Evolutionary conservation across 1,140 invertebrate genomes (phyloP), one percentile per base, ranked within the genome.

Genomic region (Calycopis cecrops): DNA sequence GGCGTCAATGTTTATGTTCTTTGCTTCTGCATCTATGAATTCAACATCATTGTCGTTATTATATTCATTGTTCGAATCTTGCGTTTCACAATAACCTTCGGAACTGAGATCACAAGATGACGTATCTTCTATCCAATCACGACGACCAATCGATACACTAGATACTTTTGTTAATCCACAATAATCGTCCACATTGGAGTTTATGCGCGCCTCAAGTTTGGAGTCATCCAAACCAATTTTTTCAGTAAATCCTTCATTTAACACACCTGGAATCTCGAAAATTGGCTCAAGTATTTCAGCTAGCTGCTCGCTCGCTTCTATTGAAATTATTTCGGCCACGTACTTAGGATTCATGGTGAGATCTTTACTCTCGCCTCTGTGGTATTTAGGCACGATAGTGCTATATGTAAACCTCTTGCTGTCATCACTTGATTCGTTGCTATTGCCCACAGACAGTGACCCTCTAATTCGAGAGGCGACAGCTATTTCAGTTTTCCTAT

Each of bases 311-410:
- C 63, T 79, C 2, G 74, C 72, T 63, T 85, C 77, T 67, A 85
- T 79, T 3, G 81, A 84, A 58, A 84, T 79, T 35, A 85, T 84
- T 75, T 85, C 80, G 21, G 84, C 82, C 1, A 83, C 79, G 28
- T 85, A 79, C 57, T 76, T 84, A 7, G 76, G 72, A 58, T 59
- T 63, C 50, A 73, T 68, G n/a, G 76, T 71, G n/a, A 69, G 60
- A 14, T 76, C 60, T 61, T 83, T 79, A 0, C 47, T 6, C 10
- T 75, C 67, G 6, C 70, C 69, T 2, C 6, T 6, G 21, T 65
- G 54, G 0, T 64, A 72, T 4, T 60, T 57, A 18, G 68, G 65
- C 12, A 79, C 18, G 4, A 61, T 73, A 0, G 85, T 87, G 42
- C 75, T 82, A 59, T 75, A 84, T 11, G 85, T 87, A 11, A 77